Evolutionary conservation across 2,888 invertebrate genomes (phyloP), one percentile per base, ranked within the genome.

Genomic region (Drosophila mimetica): DNA sequence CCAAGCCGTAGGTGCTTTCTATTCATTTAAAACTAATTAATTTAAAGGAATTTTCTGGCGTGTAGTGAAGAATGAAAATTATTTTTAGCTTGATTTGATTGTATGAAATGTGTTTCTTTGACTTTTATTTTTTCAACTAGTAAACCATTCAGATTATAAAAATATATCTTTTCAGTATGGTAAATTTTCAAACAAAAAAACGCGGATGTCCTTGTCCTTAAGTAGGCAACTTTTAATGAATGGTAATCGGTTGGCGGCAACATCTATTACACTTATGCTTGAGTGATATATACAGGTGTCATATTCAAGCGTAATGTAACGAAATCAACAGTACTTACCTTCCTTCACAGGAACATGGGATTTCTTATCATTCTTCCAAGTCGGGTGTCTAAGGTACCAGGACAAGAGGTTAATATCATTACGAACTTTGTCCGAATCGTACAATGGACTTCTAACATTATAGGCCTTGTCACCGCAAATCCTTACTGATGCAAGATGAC

Each of bases 361-460:
- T 70, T 75, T 74, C 69, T 83, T 88, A 63, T 85, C 84, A 76
- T 57, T 80, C 64, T 86, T 88, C 70, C 94, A 95, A 85, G 94
- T 93, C 85, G 95, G 94, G 92, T 96, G 95, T 93, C 95, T 95
- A 93, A 95, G 95, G 93, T 97, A 97, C 93, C 95, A 96, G 91
- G 97, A 97, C 90, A 97, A 94, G 89, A 96, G 94, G 91, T 96
- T 96, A 92, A 97, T 96, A 93, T 97, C 97, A 92, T 94, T 96
- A 92, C 95, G 95, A 91, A 97, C 94, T 92, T 95, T 96, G 89
- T 96, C 95, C 91, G 94, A 94, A 75, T 92, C 92, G 86, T 93
- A 93, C 77, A 95, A 94, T 73, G 96, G 94, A 89, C 94, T 93
- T 90, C 96, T 95, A 91, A 94, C 94, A 89, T 95, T 94, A 92